A percentile compares a stretch with the other conserved stretches of the same genome.
These are phyloP conservation scores for Python bivittatus DNA, from an alignment of 2,113 vertebrate genomes.

Conservation along the genomic window DNA sequence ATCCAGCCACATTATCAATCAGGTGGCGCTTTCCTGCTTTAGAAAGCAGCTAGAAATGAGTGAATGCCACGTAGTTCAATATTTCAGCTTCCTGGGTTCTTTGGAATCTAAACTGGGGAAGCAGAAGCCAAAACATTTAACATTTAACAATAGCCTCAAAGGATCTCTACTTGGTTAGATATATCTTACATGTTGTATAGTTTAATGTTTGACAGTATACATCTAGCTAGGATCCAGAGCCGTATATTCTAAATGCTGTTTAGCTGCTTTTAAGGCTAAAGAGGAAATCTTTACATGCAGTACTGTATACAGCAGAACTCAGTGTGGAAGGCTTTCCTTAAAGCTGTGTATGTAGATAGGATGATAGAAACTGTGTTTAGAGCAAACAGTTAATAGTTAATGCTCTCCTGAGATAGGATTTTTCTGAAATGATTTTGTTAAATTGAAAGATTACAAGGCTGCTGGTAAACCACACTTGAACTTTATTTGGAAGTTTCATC, in stretches of 20 bases:
- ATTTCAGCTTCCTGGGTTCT: background rate
- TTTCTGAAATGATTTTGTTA: slow-evolving; percentile 51
- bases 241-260: background rate
- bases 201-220: background rate
- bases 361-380: slow-evolving; percentile 29
- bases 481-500: slow-evolving; percentile 45
- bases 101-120: background rate
- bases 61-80: background rate
- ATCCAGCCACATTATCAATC: background rate
- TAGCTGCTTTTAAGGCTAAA: background rate
- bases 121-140: background rate
- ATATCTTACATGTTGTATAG: background rate
- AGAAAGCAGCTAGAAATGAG: background rate
- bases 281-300: slow-evolving; percentile 7
- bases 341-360: rapidly evolving
- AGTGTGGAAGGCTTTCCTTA: slow-evolving; percentile 16
- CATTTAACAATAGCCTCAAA: background rate
- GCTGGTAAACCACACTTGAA: slow-evolving; percentile 55
- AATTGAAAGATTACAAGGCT: slow-evolving; percentile 63
- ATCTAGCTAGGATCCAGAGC: background rate
- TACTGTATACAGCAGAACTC: slow-evolving; percentile 33
- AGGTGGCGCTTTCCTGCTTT: background rate
- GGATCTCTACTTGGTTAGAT: background rate
- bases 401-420: background rate
- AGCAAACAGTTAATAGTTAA: slow-evolving; percentile 25